These are phyloP conservation scores for Erpornis zantholeuca DNA, from an alignment of 2,113 vertebrate genomes.

Conservation along the genomic window DNA sequence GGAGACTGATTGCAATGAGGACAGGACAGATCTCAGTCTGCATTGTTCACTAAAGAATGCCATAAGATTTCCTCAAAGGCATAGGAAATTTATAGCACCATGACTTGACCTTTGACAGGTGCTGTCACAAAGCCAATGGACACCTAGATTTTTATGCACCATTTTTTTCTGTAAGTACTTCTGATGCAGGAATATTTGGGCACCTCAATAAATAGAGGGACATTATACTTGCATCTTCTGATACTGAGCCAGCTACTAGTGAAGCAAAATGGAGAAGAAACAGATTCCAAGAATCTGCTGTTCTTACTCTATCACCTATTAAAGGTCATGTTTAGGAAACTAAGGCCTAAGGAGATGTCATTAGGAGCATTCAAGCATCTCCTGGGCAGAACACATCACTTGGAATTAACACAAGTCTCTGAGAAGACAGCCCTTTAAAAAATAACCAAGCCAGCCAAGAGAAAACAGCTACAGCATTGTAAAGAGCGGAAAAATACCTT, in stretches of 20 bases:
- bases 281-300: not conserved
- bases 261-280: not conserved
- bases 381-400: not conserved
- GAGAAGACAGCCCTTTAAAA: not conserved
- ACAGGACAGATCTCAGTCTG: not conserved
- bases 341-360: not conserved
- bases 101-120: not conserved
- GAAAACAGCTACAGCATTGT: not conserved
- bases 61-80: not conserved
- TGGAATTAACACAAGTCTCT: not conserved
- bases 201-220: not conserved
- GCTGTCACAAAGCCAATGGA: not conserved
- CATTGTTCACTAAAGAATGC: not conserved
- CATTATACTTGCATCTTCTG: not conserved
- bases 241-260: not conserved
- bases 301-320: not conserved
- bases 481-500: not conserved
- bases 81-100: rapidly evolving
- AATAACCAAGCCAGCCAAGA: not conserved
- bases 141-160: not conserved
- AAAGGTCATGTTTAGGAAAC: not conserved
- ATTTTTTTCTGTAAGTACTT: not conserved
- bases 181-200: not conserved
- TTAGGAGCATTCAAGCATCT: not conserved
- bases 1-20: not conserved